Percentiles rank a stretch among this genome's conserved stretches.
phyloP scores from a whole-genome alignment of 2,113 vertebrate species.

The Acinonyx jubatus region DNA sequence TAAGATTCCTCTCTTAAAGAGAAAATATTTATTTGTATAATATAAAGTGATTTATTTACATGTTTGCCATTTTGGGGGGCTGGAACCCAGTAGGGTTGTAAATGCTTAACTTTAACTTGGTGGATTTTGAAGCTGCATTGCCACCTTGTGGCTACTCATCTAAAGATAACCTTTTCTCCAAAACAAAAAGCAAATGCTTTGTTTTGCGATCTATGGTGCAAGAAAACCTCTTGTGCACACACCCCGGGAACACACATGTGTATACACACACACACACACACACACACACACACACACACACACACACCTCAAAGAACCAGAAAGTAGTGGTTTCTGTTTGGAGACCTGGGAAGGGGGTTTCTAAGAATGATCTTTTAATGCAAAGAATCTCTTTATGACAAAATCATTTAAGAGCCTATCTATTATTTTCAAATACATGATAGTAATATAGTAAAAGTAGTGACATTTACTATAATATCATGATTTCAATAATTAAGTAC shows the following conservation, averaged over 20 bases:
- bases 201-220: background rate
- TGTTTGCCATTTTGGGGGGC: background rate
- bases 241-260: background rate
- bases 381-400: background rate
- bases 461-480: background rate
- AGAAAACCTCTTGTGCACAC: background rate
- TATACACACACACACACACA: no score
- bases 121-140: constrained; percentile 76
- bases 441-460: background rate
- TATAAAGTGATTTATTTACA: background rate
- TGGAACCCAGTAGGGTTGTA: background rate
- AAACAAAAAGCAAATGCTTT: background rate
- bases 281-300: background rate
- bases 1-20: background rate
- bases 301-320: background rate
- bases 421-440: background rate
- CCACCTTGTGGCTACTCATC: constrained; percentile 83
- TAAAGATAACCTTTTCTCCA: background rate
- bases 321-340: background rate
- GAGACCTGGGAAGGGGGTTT: background rate
- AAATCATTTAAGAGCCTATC: background rate
- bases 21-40: background rate
- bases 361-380: background rate
- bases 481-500: background rate
- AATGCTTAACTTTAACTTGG: background rate